phyloP scores from a whole-genome alignment of 2,888 invertebrate genomes.

The Rhaphigaster nebulosa region DNA sequence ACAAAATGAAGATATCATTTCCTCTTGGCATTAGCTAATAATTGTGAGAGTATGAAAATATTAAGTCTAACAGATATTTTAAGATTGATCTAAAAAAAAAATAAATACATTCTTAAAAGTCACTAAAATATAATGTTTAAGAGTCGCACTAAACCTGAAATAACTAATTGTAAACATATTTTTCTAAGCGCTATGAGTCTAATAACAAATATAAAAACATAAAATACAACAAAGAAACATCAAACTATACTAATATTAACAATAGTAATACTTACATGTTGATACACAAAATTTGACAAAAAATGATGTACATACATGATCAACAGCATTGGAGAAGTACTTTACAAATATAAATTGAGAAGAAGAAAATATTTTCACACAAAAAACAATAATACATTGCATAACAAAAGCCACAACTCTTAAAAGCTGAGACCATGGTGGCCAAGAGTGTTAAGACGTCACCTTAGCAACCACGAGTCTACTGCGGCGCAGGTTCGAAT shows the following conservation, averaged over 20 bases:
- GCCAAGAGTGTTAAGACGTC: no score
- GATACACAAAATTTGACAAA: not conserved
- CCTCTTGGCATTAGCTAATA: not conserved
- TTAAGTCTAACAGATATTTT: not conserved
- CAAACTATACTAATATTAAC: not conserved
- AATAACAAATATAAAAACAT: not conserved
- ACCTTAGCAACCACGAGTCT: no score
- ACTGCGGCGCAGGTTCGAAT: no score
- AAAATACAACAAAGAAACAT: not conserved
- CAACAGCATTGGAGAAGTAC: not conserved
- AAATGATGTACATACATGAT: not conserved
- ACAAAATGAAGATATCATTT: not conserved
- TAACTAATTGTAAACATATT: not conserved
- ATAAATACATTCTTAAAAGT: not conserved
- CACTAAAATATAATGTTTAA: not conserved
- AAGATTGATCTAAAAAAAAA: not conserved
- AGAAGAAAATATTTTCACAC: not conserved
- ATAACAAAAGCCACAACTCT: not conserved
- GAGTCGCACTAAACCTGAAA: not conserved
- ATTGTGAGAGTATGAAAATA: not conserved
- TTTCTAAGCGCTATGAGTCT: not conserved
- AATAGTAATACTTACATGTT: no score
- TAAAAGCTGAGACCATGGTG: no score
- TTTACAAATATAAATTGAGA: not conserved
- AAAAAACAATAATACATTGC: not conserved